Evolutionary conservation across 2,113 vertebrate genomes (phyloP).

Genomic region (Sorex araneus): DNA sequence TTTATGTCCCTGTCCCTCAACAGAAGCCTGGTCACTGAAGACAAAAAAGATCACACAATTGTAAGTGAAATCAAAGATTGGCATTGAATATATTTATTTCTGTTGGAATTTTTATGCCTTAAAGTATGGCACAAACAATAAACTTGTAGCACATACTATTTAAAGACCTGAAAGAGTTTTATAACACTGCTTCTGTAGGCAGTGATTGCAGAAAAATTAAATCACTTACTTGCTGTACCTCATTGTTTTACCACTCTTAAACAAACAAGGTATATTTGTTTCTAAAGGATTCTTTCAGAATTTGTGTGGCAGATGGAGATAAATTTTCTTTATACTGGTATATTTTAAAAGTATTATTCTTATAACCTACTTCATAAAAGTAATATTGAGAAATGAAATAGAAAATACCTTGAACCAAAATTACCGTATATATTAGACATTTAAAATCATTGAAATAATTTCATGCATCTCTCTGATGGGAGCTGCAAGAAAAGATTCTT

Average conservation of each 20-base stretch:
- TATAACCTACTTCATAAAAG: constrained; percentile 3
- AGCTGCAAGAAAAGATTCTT: not conserved
- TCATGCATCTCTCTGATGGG: not conserved
- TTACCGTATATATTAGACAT: not conserved
- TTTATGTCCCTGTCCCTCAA: not conserved
- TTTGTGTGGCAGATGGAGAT: constrained; percentile 8
- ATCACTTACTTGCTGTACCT: constrained; percentile 13
- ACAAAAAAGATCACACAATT: not conserved
- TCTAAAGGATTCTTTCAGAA: constrained; percentile 26
- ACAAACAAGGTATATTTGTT: not conserved
- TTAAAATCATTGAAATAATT: not conserved
- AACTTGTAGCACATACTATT: not conserved
- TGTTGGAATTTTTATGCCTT: not conserved
- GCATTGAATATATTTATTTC: not conserved
- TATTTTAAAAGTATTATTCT: constrained; percentile 16
- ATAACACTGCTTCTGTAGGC: not conserved
- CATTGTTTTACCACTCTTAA: constrained; percentile 13
- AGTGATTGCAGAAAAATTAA: constrained; percentile 27
- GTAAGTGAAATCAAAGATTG: not conserved
- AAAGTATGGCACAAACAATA: not conserved
- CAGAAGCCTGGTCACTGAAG: not conserved
- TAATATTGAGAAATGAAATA: not conserved
- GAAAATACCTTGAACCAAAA: not conserved
- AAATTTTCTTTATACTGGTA: not conserved
- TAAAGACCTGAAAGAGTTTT: constrained; percentile 52